Evolutionary conservation across 2,797 vertebrate genomes (phyloP), one percentile per base, ranked within the genome.

Genomic region (Molossus alvarezi): DNA sequence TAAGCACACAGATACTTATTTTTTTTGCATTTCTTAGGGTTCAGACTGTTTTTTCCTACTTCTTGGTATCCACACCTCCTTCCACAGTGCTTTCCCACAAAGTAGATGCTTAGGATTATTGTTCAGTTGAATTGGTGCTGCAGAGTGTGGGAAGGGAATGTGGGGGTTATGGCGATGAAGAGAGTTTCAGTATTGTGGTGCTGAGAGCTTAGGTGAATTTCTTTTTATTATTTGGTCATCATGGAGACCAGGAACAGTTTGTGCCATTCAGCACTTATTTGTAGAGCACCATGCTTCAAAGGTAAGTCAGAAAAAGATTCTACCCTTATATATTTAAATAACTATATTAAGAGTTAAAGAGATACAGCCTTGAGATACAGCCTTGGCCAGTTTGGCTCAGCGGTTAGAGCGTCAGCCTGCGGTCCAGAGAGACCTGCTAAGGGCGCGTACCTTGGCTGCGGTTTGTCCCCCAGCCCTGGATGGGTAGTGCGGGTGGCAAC

Each of bases 201-300:
- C 27, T 23, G 62, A 77, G 55, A 51, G 17, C 7, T 88, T 51
- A 79, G 55, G 57, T 5, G 96, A 60, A n/a, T 92, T 69, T 96
- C 37, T 87, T 93, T 27, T 58, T 76, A 55, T 67, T 69, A n/a
- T 87, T 94, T 94, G 55, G 25, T 90, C 67, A 48, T 92, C 85
- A 69, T 58, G 73, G 88, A 95, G 80, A 77, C 57, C 25, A 57
- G 77, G 72, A 79, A 58, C 21, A 41, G 17, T 48, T 13, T 60
- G 9, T 80, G 57, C 80, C 69, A 41, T 79, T 72, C 62, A 41
- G 15, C 6, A 60, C 60, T 75, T 77, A 64, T 60, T 60, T 69
- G 57, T 21, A 67, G 64, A 89, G 51, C 60, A 23, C n/a, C 21
- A 8, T 67, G 41, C 21, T 83, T 76, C 72, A 58, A 13, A 94